Conservation (phyloP, 2,113 vertebrate species). For the Labeo rohita region DNA sequence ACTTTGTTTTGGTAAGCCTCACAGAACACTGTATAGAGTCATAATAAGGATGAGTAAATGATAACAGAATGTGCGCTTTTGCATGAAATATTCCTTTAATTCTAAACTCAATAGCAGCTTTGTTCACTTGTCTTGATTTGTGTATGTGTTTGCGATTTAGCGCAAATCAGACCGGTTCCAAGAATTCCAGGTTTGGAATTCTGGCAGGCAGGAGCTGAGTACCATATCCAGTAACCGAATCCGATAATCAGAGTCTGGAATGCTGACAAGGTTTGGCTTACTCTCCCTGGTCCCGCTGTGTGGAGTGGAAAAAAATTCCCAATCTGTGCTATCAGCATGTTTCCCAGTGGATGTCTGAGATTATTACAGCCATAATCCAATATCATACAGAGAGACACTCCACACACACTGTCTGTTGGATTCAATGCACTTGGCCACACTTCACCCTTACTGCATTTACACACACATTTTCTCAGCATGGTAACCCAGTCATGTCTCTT, state of each 20-base stretch:
- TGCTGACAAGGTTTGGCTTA: slow-evolving; percentile 24
- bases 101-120: background rate
- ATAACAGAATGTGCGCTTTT: background rate
- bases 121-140: background rate
- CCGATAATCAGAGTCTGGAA: slow-evolving; percentile 30
- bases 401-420: slow-evolving; percentile 4
- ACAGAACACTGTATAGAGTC: too few relatives aligned
- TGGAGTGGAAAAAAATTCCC: slow-evolving; percentile 31
- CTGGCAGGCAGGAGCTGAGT: background rate
- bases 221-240: slow-evolving; percentile 10
- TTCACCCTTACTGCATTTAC: slow-evolving; percentile 2
- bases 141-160: background rate
- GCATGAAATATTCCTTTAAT: background rate
- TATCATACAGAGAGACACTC: slow-evolving; percentile 27
- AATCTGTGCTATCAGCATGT: slow-evolving; percentile 48
- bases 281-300: slow-evolving; percentile 12
- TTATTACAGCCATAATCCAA: slow-evolving; percentile 42
- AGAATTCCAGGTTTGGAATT: slow-evolving; percentile 33
- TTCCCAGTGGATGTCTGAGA: slow-evolving; percentile 41
- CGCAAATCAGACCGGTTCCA: background rate
- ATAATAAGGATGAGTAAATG: background rate
- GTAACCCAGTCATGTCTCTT: background rate
- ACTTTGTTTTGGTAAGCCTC: too few relatives aligned
- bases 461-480: background rate
- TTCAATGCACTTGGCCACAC: background rate